A percentile compares a stretch with the other conserved stretches of the same genome.
These are phyloP conservation scores for Ceryle rudis DNA, from an alignment of 2,797 vertebrate genomes.

Conservation along the genomic window DNA sequence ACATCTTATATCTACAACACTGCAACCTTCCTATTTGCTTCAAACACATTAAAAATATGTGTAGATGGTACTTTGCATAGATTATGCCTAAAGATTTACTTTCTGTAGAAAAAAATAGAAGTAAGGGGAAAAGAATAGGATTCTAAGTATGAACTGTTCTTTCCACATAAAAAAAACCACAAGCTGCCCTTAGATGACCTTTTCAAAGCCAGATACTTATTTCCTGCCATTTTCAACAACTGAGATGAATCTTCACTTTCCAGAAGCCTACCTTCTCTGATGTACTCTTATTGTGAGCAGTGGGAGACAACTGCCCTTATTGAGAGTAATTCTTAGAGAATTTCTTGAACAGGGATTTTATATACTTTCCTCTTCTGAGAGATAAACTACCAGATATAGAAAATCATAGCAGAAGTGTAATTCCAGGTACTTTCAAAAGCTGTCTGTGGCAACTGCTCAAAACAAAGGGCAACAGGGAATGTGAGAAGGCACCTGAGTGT, in stretches of 20 bases:
- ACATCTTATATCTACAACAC: background rate
- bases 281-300: background rate
- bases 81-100: background rate
- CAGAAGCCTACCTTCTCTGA: background rate
- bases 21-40: background rate
- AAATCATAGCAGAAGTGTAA: slow-evolving; percentile 19
- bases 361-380: background rate
- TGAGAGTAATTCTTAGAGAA: background rate
- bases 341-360: background rate
- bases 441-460: background rate
- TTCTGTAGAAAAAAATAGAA: background rate
- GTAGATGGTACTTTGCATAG: background rate
- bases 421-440: background rate
- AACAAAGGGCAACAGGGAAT: background rate
- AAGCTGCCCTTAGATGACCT: background rate
- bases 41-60: background rate
- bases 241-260: background rate
- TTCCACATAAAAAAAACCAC: background rate
- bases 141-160: background rate
- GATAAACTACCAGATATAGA: background rate
- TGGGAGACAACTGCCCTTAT: background rate
- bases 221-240: background rate
- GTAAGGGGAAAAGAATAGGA: background rate
- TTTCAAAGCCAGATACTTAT: background rate
- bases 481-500: fast-evolving